These are phyloP conservation scores for Uloborus diversus DNA, from an alignment of 1,140 invertebrate genomes.

Conservation along the genomic window DNA sequence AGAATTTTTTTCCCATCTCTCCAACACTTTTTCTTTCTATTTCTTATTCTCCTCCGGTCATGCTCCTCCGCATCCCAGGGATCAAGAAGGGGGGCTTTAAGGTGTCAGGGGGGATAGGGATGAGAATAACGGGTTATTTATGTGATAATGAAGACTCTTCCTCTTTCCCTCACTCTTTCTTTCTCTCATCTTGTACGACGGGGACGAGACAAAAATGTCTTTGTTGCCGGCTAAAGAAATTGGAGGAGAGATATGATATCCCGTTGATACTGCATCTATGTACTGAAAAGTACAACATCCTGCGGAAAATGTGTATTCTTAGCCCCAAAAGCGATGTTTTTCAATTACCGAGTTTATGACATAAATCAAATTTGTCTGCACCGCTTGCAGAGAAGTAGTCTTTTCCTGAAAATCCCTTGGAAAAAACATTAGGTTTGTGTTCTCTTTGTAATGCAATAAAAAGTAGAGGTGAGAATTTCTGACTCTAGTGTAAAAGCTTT, in stretches of 20 bases:
- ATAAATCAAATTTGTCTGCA: no score
- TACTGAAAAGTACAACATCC: no score
- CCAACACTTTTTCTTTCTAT: slow-evolving; percentile 24
- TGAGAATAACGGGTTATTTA: slow-evolving; percentile 53
- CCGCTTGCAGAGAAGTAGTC: no score
- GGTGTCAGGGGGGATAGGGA: slow-evolving; percentile 28
- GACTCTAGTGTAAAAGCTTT: no score
- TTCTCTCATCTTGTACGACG: neutral
- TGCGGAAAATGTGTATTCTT: no score
- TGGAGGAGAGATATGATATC: neutral
- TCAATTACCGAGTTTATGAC: no score
- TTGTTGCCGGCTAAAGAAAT: neutral
- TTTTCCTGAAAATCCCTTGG: no score
- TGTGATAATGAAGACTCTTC: slow-evolving; percentile 48
- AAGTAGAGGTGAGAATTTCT: no score
- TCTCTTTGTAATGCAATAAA: no score
- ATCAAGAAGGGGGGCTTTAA: slow-evolving; percentile 22
- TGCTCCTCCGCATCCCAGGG: slow-evolving; percentile 38
- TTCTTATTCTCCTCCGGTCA: slow-evolving; percentile 23
- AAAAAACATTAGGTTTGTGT: no score
- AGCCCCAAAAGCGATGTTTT: no score
- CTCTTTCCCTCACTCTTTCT: slow-evolving; percentile 3
- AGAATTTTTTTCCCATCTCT: neutral
- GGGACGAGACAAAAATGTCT: slow-evolving; percentile 44
- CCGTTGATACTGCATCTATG: no score